These are phyloP conservation scores for Arothron firmamentum DNA, from an alignment of 2,113 vertebrate species.

Conservation along the genomic window DNA sequence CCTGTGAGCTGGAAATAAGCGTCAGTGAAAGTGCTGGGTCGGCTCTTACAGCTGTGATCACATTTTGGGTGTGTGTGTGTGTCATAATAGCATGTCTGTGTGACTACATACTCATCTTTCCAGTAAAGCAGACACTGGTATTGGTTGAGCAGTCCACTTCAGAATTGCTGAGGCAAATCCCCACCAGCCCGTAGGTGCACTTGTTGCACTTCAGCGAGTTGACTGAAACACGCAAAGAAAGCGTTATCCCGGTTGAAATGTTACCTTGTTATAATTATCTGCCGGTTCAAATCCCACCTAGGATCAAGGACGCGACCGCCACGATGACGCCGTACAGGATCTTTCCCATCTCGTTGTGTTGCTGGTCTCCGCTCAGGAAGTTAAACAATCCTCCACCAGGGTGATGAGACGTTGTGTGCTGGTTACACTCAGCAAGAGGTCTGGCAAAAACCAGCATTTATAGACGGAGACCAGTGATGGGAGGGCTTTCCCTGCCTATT, in stretches of 20 bases:
- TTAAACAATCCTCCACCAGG: background rate
- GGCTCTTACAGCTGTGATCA: too few species aligned
- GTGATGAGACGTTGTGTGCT: background rate
- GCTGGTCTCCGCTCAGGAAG: background rate
- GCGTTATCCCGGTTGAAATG: background rate
- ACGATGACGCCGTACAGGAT: conserved; percentile 50
- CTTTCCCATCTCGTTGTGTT: conserved; percentile 58
- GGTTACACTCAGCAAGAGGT: conserved; percentile 11
- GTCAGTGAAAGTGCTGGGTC: too few species aligned
- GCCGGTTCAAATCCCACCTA: conserved; percentile 54
- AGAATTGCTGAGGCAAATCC: background rate
- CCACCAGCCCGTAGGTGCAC: conserved; percentile 13
- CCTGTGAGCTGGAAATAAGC: background rate
- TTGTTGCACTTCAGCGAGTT: conserved; percentile 67
- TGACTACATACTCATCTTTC: conserved; percentile 44
- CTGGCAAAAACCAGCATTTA: conserved; percentile 18
- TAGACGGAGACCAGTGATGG: conserved; percentile 16
- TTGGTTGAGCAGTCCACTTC: background rate
- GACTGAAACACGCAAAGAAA: conserved; percentile 48
- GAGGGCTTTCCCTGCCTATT: conserved; percentile 12
- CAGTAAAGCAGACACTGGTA: conserved; percentile 45
- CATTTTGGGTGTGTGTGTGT: background rate
- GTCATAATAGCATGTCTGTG: background rate
- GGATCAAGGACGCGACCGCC: conserved; percentile 43
- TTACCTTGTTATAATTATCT: too few species aligned